Percentiles rank a stretch among this genome's conserved stretches.
Conservation (phyloP, 2,888 invertebrate species). For the Thereva nobilitata region DNA sequence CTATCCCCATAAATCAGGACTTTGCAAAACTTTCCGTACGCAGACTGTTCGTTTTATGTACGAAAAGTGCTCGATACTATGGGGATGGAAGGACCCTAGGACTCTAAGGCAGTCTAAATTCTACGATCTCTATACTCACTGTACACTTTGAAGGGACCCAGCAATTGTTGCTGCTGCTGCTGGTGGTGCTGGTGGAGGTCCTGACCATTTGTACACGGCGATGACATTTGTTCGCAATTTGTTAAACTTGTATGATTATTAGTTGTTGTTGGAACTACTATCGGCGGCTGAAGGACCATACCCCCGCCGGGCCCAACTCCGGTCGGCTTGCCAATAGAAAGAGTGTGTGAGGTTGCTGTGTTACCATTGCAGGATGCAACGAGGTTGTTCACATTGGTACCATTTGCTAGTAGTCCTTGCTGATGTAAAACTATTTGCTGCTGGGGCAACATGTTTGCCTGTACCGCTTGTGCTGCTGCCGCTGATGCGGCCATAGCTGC, state of each 20-base stretch:
- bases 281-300: conserved; percentile 13
- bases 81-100: conserved; percentile 1
- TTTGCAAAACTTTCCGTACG: conserved; percentile 31
- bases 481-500: conserved; percentile 46
- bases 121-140: conserved; percentile 52
- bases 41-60: conserved; percentile 5
- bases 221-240: conserved; percentile 46
- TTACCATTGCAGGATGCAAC: conserved; percentile 49
- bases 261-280: conserved; percentile 34
- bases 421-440: conserved; percentile 51
- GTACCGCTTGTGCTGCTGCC: conserved; percentile 42
- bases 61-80: neutral
- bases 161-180: conserved; percentile 48
- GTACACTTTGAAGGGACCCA: conserved; percentile 58
- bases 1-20: conserved; percentile 41
- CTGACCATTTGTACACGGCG: conserved; percentile 45
- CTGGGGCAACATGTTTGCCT: conserved; percentile 45
- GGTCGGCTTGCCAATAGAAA: conserved; percentile 47
- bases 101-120: conserved; percentile 7
- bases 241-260: conserved; percentile 35
- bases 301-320: conserved; percentile 30
- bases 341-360: conserved; percentile 49
- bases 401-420: conserved; percentile 38
- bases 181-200: conserved; percentile 43
- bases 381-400: conserved; percentile 50